Evolutionary conservation across 2,113 vertebrate genomes (phyloP).

Genomic region (Brevimyrus niger): DNA sequence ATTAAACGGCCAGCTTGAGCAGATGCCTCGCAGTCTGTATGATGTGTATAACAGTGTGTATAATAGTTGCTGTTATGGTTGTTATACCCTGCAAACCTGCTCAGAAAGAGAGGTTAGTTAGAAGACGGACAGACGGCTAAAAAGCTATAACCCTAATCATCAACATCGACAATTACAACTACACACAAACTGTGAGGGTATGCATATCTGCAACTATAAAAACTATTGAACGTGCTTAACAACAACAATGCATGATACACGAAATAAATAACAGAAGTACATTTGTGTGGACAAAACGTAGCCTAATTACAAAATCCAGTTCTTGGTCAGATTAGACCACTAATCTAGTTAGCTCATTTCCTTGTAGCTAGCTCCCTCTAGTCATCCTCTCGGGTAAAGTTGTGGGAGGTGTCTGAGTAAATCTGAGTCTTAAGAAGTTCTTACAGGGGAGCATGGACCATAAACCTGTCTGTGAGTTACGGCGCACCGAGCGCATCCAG

Average conservation of each 20-base stretch:
- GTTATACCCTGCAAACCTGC: background rate
- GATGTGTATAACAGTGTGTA: background rate
- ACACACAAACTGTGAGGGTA: background rate
- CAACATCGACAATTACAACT: background rate
- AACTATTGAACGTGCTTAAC: background rate
- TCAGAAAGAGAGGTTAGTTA: background rate
- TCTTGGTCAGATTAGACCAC: background rate
- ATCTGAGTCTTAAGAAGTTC: conserved; percentile 10
- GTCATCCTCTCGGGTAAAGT: background rate
- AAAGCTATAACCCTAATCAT: background rate
- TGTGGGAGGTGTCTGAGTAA: conserved; percentile 22
- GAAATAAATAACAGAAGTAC: background rate
- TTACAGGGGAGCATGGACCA: conserved; percentile 4
- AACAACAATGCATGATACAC: background rate
- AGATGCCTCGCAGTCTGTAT: background rate
- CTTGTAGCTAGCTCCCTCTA: conserved; percentile 17
- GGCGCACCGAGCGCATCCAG: background rate
- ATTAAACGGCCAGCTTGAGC: background rate
- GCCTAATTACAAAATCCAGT: background rate
- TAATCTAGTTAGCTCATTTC: background rate
- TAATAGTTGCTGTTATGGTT: background rate
- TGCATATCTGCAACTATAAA: background rate
- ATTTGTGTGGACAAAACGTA: background rate
- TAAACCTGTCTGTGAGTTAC: conserved; percentile 6
- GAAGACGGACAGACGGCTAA: background rate